Percentiles rank a stretch among this genome's conserved stretches.
Evolutionary conservation across 2,797 vertebrate species (phyloP).

Genomic region (Microctenopoma lineatum): DNA sequence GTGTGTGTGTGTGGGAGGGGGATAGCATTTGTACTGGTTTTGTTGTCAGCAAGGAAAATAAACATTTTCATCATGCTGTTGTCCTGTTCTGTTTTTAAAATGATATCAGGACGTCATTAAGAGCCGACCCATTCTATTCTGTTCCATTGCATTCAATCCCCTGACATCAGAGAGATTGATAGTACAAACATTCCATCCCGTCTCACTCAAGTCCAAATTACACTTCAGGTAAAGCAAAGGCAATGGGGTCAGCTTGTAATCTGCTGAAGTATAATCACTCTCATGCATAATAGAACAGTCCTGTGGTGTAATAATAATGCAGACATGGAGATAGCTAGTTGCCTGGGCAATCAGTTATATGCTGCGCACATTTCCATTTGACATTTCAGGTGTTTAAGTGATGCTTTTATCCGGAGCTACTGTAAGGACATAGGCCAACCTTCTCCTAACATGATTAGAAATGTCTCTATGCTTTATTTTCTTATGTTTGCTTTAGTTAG

Average conservation of each 20-base stretch:
- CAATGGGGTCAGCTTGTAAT: conserved; percentile 80
- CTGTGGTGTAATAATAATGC: conserved; percentile 57
- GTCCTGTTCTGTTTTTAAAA: conserved; percentile 69
- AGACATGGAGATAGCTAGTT: conserved; percentile 62
- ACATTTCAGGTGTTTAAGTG: conserved; percentile 39
- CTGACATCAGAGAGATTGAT: conserved; percentile 71
- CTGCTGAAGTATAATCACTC: conserved; percentile 74
- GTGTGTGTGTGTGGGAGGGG: conserved; percentile 24
- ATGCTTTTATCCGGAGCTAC: conserved; percentile 39
- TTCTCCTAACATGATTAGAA: background rate
- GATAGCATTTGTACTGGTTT: conserved; percentile 68
- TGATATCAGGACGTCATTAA: conserved; percentile 73
- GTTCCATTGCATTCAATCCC: conserved; percentile 60
- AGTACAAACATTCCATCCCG: conserved; percentile 51
- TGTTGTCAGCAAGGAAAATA: conserved; percentile 74
- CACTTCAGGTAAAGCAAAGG: conserved; percentile 78
- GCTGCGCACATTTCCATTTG: conserved; percentile 58
- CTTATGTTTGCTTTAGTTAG: background rate
- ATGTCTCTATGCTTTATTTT: conserved; percentile 1
- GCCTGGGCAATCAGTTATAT: conserved; percentile 59
- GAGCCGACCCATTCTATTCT: conserved; percentile 57
- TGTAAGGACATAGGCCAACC: conserved; percentile 18
- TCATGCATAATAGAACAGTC: conserved; percentile 76
- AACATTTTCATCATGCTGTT: conserved; percentile 75
- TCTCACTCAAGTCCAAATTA: conserved; percentile 71